Percentiles rank a stretch among this genome's conserved stretches.
phyloP scores from a whole-genome alignment of 2,113 vertebrate genomes.

The Serinus canaria region DNA sequence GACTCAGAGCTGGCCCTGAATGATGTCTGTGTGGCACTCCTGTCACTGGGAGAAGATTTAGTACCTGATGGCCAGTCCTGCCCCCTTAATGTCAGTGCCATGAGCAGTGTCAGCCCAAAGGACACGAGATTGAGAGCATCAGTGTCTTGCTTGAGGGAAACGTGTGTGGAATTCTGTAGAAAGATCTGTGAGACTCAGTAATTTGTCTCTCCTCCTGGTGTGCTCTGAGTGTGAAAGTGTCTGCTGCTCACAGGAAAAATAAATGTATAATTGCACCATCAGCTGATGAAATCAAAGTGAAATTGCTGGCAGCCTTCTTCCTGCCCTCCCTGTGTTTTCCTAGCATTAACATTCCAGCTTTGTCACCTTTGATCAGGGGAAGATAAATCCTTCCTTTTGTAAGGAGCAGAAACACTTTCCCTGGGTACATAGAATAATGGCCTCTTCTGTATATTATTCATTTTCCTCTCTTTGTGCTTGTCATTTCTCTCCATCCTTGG shows the following conservation, averaged over 20 bases:
- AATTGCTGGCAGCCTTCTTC: not conserved
- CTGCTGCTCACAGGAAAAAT: not conserved
- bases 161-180: not conserved
- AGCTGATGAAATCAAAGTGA: slow-evolving; percentile 1
- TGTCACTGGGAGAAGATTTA: not conserved
- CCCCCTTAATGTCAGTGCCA: not conserved
- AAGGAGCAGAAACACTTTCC: slow-evolving; percentile 53
- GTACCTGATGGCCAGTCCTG: not conserved
- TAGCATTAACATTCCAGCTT: not conserved
- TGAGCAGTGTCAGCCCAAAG: not conserved
- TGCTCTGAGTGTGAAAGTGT: not conserved
- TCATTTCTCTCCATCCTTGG: slow-evolving; percentile 9
- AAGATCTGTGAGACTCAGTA: not conserved
- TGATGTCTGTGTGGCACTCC: not conserved
- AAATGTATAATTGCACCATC: not conserved
- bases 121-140: not conserved
- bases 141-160: not conserved
- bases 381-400: slow-evolving; percentile 51
- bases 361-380: slow-evolving; percentile 10
- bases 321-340: not conserved
- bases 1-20: not conserved
- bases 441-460: slow-evolving; percentile 45
- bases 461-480: slow-evolving; percentile 45
- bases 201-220: not conserved
- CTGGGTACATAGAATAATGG: slow-evolving; percentile 26